phyloP scores from a whole-genome alignment of 1,140 invertebrate species.

The Scaptomyza graminum region DNA sequence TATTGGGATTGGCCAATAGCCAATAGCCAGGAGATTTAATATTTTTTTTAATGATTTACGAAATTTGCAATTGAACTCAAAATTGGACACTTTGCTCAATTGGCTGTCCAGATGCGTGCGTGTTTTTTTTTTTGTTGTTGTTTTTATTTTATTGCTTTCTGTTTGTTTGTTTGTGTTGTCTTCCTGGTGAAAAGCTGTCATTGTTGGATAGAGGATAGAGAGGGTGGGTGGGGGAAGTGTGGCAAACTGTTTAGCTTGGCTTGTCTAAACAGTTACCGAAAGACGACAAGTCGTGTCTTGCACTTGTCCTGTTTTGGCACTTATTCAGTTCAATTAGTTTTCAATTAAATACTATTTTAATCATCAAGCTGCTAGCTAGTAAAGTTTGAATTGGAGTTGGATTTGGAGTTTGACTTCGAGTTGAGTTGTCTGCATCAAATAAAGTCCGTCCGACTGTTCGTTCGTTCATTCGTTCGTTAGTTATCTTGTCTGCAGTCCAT shows the following conservation, averaged over 20 bases:
- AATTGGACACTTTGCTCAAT: constrained; percentile 38
- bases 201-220: constrained; percentile 27
- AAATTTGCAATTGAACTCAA: constrained; percentile 21
- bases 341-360: constrained; percentile 73
- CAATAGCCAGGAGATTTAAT: constrained; percentile 17
- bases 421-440: no score
- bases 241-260: not conserved
- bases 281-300: constrained; percentile 28
- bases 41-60: constrained; percentile 20
- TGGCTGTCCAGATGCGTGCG: constrained; percentile 31
- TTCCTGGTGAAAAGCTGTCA: constrained; percentile 76
- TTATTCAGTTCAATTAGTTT: constrained; percentile 63
- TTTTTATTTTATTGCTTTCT: not conserved
- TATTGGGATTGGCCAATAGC: not conserved
- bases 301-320: constrained; percentile 47
- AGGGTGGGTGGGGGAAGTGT: constrained; percentile 9
- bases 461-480: no score
- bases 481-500: no score
- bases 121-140: constrained; percentile 5
- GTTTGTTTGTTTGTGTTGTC: constrained; percentile 40
- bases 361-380: constrained; percentile 24
- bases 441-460: no score
- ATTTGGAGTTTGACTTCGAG: no score
- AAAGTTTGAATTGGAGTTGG: no score
- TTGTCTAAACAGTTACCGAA: not conserved